Base-by-base conservation (phyloP, 92 coral and sea anemone species). In the Diadumene lineata region DNA sequence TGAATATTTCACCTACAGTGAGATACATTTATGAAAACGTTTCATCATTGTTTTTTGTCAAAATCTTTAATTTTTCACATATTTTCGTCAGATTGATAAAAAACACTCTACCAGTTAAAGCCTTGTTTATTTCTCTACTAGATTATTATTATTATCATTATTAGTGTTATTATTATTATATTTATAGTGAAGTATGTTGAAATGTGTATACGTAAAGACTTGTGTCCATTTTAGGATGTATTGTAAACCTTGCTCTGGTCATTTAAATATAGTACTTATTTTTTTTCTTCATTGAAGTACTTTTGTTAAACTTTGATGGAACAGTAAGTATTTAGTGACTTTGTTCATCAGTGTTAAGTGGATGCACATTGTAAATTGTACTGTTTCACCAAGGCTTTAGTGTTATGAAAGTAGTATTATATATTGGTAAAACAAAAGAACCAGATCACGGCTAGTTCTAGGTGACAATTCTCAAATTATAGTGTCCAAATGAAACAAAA, bases 161-260 rank as follows among this genome's bases (percentile, higher is more conserved):
- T 13, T 51, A 70, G 75, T 4, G 13, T 38, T n/a, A 38, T 4
- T 38, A 31, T 38, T 51, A 32, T 70, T 17, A 32, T 70, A 70
- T 70, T 70, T 70, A 70, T 70, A 70, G 75, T 43, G 16, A 44
- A 1, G 70, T 68, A 68, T 46, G 17, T 68, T 68, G 28, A 26
- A 48, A 48, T 15, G 21, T 27, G 31, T 46, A 69, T n/a, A 46
- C 57, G 57, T 69, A 30, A 46, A 26, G 16, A 16, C 53, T 23
- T 30, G 31, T 31, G 63, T 70, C 63, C 64, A 51, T 69, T 62
- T 69, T 70, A 53, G 48, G 61, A 58, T 30, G 55, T 69, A 53
- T 53, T 16, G 53, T 16, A 3, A 16, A 3, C 25, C 22, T 16
- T 38, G 48, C 13, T 4, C 48, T 38, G 13, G 48, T 38, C 48